Conservation (phyloP, 2,888 invertebrate genomes). For the Ornithoptera alexandrae region DNA sequence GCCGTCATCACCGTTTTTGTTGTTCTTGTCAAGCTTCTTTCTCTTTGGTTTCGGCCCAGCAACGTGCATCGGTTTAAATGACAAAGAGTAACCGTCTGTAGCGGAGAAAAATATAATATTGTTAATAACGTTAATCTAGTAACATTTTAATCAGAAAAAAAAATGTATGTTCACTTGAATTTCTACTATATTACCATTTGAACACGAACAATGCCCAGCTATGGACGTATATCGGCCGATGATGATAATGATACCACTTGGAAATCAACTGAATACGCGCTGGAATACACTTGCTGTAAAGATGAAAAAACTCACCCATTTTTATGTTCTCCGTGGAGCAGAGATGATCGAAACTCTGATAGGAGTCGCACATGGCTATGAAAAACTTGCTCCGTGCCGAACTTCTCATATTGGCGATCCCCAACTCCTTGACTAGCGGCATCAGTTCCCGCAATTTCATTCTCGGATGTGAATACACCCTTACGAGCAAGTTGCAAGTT, state of each 20-base stretch:
- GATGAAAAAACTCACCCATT: background rate
- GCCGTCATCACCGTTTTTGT: background rate
- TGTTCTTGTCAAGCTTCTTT: constrained; percentile 25
- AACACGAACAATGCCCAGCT: too few species aligned
- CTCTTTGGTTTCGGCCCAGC: background rate
- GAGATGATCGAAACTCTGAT: background rate
- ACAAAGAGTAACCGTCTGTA: constrained; percentile 19
- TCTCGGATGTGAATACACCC: background rate
- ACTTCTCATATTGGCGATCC: background rate
- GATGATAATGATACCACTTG: too few species aligned
- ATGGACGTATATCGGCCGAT: too few species aligned
- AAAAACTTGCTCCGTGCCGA: background rate
- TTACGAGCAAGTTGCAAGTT: background rate
- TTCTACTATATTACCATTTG: too few species aligned
- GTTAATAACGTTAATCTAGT: background rate
- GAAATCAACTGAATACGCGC: too few species aligned
- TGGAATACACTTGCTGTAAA: background rate
- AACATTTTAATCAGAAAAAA: too few species aligned
- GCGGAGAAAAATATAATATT: background rate
- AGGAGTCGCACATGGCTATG: background rate
- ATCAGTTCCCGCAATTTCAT: background rate
- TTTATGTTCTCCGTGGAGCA: background rate
- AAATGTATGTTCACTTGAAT: too few species aligned
- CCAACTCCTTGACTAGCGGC: background rate
- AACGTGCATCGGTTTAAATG: constrained; percentile 35